Percentiles rank a stretch among this genome's conserved stretches.
Evolutionary conservation across 2,888 invertebrate species (phyloP).

Genomic region (Andrena flavipes): DNA sequence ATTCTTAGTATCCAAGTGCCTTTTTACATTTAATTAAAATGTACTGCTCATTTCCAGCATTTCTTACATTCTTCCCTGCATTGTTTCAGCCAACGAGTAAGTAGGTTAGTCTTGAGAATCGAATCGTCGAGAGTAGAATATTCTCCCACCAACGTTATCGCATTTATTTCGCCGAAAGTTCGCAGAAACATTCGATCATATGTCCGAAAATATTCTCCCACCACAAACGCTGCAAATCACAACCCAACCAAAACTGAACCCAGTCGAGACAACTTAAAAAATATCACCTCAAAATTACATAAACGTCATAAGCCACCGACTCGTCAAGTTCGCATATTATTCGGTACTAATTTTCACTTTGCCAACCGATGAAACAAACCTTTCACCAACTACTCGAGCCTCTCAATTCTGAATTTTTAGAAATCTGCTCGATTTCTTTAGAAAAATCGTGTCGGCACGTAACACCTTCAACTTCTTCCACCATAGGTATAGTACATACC

Average conservation of each 20-base stretch:
- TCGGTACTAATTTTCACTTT: slow-evolving; percentile 19
- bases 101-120: slow-evolving; percentile 15
- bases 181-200: not conserved
- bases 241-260: no score
- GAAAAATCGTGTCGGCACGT: not conserved
- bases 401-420: slow-evolving; percentile 1
- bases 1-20: not conserved
- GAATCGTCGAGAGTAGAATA: not conserved
- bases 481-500: no score
- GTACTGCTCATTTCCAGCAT: not conserved
- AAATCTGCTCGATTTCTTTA: not conserved
- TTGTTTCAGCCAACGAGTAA: slow-evolving; percentile 29
- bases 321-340: not conserved
- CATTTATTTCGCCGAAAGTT: not conserved
- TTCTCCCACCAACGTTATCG: no score
- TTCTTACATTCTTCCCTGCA: not conserved
- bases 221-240: no score
- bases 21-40: slow-evolving; percentile 26
- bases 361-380: slow-evolving; percentile 16
- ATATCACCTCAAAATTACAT: slow-evolving; percentile 11
- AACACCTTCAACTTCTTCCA: no score
- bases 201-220: not conserved
- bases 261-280: no score
- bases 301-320: no score
- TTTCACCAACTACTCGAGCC: slow-evolving; percentile 9